Conservation (phyloP, 2,113 vertebrate genomes). For the Polypterus senegalus region DNA sequence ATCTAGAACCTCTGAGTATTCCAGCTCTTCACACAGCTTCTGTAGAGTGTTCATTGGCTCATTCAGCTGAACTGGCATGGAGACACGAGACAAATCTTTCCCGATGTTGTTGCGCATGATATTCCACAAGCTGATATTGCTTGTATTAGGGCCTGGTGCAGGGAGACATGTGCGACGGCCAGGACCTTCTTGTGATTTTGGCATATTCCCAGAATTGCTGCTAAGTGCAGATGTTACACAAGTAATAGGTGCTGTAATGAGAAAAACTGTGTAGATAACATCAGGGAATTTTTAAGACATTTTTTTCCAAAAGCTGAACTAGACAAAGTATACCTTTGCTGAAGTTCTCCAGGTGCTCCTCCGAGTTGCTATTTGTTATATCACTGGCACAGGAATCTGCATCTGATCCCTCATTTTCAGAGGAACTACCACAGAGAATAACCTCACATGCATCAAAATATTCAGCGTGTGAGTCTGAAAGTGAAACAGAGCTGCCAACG, state of each 20-base stretch:
- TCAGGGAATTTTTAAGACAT: too few species aligned
- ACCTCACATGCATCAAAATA: slow-evolving; percentile 83
- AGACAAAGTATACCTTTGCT: not conserved
- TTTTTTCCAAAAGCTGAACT: not conserved
- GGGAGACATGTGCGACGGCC: slow-evolving; percentile 59
- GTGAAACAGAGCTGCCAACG: slow-evolving; percentile 52
- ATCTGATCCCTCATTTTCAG: slow-evolving; percentile 74
- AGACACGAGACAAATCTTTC: slow-evolving; percentile 80
- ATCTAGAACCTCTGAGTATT: slow-evolving; percentile 72
- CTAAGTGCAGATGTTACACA: too few species aligned
- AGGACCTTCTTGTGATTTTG: not conserved
- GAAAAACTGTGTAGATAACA: too few species aligned
- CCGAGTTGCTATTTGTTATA: slow-evolving; percentile 61
- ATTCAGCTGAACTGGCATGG: slow-evolving; percentile 75
- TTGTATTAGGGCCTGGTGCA: slow-evolving; percentile 46
- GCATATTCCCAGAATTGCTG: too few species aligned
- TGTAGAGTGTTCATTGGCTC: slow-evolving; percentile 74
- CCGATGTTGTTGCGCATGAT: slow-evolving; percentile 86
- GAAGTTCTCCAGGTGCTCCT: slow-evolving; percentile 49
- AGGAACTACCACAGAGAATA: slow-evolving; percentile 65
- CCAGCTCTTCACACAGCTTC: slow-evolving; percentile 76
- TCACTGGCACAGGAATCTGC: slow-evolving; percentile 70
- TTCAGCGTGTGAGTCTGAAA: slow-evolving; percentile 71
- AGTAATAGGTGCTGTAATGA: too few species aligned
- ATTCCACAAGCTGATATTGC: slow-evolving; percentile 74